A percentile compares a stretch with the other conserved stretches of the same genome.
Conservation (phyloP, 2,113 vertebrate genomes). For the Alouatta palliata region DNA sequence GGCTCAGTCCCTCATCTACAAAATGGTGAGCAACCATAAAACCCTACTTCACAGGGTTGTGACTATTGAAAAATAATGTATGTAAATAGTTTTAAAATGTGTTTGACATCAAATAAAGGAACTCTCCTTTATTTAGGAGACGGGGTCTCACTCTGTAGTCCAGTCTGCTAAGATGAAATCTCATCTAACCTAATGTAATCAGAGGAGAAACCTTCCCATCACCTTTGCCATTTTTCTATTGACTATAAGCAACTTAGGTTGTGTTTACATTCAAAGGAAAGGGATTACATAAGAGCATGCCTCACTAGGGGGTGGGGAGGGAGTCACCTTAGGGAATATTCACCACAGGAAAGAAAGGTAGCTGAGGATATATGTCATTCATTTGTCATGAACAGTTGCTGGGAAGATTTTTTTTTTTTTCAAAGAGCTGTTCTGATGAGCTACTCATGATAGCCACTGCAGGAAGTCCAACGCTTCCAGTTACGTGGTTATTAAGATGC, state of each 20-base stretch:
- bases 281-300: not conserved
- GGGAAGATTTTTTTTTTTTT: conserved; percentile 57
- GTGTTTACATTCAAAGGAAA: not conserved
- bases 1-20: not conserved
- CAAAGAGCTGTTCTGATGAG: conserved; percentile 19
- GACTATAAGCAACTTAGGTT: not conserved
- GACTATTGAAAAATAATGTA: not conserved
- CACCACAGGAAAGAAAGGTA: not conserved
- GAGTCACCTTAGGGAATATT: not conserved
- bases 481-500: not conserved
- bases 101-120: not conserved
- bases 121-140: not conserved
- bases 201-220: not conserved
- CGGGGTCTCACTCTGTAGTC: not conserved
- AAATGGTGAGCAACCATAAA: not conserved
- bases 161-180: not conserved
- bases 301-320: not conserved
- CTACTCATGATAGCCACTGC: conserved; percentile 12
- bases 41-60: not conserved
- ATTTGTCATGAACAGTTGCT: conserved; percentile 50
- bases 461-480: conserved; percentile 34
- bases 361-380: not conserved
- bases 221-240: not conserved
- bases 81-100: not conserved
- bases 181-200: not conserved